phyloP scores from a whole-genome alignment of 2,797 vertebrate genomes.

The Nasua narica region DNA sequence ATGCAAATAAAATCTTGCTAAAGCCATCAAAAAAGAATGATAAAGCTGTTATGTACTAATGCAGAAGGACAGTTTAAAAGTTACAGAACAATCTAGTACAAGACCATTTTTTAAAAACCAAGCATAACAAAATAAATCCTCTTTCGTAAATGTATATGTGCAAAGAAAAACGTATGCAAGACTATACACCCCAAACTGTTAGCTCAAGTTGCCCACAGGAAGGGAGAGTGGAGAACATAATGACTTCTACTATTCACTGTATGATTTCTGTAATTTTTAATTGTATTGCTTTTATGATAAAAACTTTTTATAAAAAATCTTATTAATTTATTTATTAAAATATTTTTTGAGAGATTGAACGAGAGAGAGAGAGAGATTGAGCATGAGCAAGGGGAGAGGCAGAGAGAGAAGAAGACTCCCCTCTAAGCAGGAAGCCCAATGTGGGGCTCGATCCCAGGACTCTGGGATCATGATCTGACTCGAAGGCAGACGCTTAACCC shows the following conservation, averaged over 20 bases:
- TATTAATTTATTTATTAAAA: too few relatives aligned
- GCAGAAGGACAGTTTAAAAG: background rate
- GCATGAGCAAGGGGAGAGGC: too few relatives aligned
- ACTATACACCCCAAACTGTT: background rate
- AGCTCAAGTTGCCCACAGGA: background rate
- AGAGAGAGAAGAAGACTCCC: too few relatives aligned
- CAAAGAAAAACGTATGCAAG: background rate
- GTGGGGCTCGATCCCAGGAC: too few relatives aligned
- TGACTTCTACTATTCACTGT: background rate
- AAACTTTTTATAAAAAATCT: background rate
- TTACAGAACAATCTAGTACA: background rate
- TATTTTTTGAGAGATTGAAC: too few relatives aligned
- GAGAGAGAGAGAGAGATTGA: too few relatives aligned
- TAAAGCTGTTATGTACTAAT: background rate
- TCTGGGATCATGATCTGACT: too few relatives aligned
- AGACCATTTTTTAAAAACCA: constrained; percentile 6
- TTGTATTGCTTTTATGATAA: background rate
- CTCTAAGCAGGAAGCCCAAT: too few relatives aligned
- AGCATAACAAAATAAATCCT: constrained; percentile 1
- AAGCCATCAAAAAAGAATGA: constrained; percentile 9
- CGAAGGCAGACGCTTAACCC: too few relatives aligned
- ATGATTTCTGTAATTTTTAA: background rate
- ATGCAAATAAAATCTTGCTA: constrained; percentile 36
- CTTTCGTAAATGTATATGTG: background rate
- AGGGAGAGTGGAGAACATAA: background rate